Base-by-base conservation (phyloP, 2,797 vertebrate species). In the Spea hammondii region DNA sequence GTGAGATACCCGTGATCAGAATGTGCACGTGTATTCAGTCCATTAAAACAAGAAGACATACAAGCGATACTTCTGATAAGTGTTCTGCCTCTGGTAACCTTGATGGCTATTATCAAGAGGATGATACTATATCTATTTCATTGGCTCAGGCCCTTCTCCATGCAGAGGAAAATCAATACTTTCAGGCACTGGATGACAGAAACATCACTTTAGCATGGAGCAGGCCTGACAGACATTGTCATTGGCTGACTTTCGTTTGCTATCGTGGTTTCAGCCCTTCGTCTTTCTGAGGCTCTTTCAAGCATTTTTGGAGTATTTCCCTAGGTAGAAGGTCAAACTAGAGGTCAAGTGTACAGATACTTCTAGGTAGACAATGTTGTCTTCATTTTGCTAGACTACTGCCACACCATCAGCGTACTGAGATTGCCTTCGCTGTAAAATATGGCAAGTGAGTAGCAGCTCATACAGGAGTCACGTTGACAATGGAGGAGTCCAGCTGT, bases 191-290 rank as follows among this genome's bases (percentile, higher is more conserved):
- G 87, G 88, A 92, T 94, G 93, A 91, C 92, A 92, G 92, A 90
- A 84, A 92, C 94, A 97, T 98, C 93, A 92, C 94, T 98, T 93
- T 92, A 96, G 94, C 96, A 96, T 95, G 94, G 96, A 97, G 94
- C 86, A 93, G 92, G 90, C 88, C 94, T 97, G 96, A 97, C 96
- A 97, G 90, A 87, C 85, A 83, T 94, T 95, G 95, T 95, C 95
- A 96, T 95, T 95, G 92, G 89, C 91, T 96, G 95, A 96, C 95
- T 97, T 98, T 95, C 93, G 90, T 96, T 96, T 90, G 88, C 93
- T 92, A 90, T 94, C 93, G 93, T 95, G 94, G 92, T 95, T 96
- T 96, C 95, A 95, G 94, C 92, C 89, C 93, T 93, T 96, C 93
- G 95, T 96, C 96, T 95, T 95, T 95, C 93, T 93, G 86, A 86